Base-by-base conservation (phyloP, 2,888 invertebrate genomes). In the Cynaeus angustus region DNA sequence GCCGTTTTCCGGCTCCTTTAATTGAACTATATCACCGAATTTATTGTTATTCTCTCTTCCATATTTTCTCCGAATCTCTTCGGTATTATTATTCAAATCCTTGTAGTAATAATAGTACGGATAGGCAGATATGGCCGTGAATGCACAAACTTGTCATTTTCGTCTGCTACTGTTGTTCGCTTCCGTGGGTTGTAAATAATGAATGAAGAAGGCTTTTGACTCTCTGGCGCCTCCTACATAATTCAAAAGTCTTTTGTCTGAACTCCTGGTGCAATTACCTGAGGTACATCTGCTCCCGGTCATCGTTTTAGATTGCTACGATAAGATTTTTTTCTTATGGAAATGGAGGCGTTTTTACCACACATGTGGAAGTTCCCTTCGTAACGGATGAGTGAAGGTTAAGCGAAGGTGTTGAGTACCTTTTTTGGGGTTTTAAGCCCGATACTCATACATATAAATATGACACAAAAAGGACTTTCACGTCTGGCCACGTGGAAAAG, bases 211-310 rank as follows among this genome's bases (percentile, higher is more conserved):
- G 71, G 68, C 72, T 71, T 33, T 73, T 59, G 73, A 75, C 74
- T 74, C 68, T 65, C 59, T 70, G 72, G 72, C 72, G 71, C 72
- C 74, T 75, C 56, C 56, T 76, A 70, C 76, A 77, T 77, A 75
- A 77, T 77, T 77, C 76, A 76, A 70, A 66, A 68, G 72, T 75
- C 75, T 75, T 74, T 74, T 77, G 74, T 75, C 72, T 72, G 72
- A 72, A 71, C 70, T 76, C 70, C 62, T 72, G 71, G 68, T 72
- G 76, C 76, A 76, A 77, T 77, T 77, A 77, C 76, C 77, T 76
- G 72, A 68, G 73, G 72, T 73, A 71, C 75, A 77, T 74, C 77
- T 76, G 75, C 71, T 65, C 67, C 62, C 71, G 75, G 73, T 75
- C 75, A 76, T 73, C 71, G 76, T 66, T 71, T 76, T 66, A 70